Evolutionary conservation across 2,888 invertebrate species (phyloP), one percentile per base, ranked within the genome.

Genomic region (Ochlodes sylvanus): DNA sequence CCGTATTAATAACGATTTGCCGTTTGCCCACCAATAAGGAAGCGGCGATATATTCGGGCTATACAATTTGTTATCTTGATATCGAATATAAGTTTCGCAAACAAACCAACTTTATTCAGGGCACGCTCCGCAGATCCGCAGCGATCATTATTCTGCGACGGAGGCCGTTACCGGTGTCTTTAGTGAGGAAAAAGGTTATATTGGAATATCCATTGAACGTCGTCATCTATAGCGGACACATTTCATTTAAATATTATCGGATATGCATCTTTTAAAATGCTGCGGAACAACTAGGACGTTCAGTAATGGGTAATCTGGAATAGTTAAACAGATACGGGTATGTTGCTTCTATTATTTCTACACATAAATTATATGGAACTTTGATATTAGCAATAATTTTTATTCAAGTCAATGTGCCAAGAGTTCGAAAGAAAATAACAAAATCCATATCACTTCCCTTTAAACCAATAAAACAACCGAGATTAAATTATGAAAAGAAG

Each of bases 121-220:
- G 19, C 47, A 47, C 56, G 64, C 55, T 21, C 19, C 34, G 56
- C n/a, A 38, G 44, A 47, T 15, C 21, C 34, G 56, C 19, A 21
- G 38, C 57, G 57, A 57, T 64, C 44, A 47, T 56, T 64, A 64
- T 56, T 64, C 64, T 44, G 56, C 64, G 34, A 14, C 64, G 15
- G 55, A 15, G 14, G 44, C 47, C 15, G 34, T 50, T 34, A 61
- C 50, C 34, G 17, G 61, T 50, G 34, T 50, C 47, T 61, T 34
- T 34, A n/a, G 17, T 47, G 9, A 44, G 34, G 47, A 10, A 64
- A 56, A 62, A 47, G 55, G 55, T 34, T 47, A 34, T 44, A 54
- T 55, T 44, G 27, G 34, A 47, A 38, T 19, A 21, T 21, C 58
- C 19, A 58, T 42, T 50, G 50, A 42, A 42, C 19, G 17, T n/a